Conservation (phyloP, 2,797 vertebrate species). For the Gorsachius magnificus region DNA sequence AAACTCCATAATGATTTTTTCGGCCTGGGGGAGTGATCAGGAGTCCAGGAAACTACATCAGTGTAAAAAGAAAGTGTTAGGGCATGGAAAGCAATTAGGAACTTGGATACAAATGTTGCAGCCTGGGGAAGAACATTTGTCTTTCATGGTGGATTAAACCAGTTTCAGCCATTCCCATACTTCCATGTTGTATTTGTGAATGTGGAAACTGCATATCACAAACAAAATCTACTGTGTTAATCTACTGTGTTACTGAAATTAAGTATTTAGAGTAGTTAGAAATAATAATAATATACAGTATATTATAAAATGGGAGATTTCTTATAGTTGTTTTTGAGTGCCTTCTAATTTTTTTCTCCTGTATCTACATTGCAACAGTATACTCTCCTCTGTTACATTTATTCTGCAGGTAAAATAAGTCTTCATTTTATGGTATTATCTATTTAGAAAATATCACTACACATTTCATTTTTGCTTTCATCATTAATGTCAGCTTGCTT, state of each 20-base stretch:
- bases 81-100: conserved; percentile 57
- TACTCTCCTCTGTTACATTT: not conserved
- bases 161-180: not conserved
- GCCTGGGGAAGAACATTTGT: conserved; percentile 52
- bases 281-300: not conserved
- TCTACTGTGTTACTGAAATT: not conserved
- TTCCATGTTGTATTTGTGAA: not conserved
- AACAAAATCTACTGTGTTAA: not conserved
- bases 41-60: conserved; percentile 44
- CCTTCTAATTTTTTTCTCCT: not conserved
- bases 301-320: not conserved
- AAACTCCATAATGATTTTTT: conserved; percentile 33
- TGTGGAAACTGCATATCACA: not conserved
- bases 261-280: not conserved
- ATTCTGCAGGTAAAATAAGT: not conserved
- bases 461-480: too few species aligned
- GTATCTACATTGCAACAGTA: not conserved
- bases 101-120: conserved; percentile 40
- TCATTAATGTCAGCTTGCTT: conserved; percentile 20
- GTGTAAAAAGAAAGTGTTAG: conserved; percentile 46
- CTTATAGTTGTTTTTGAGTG: not conserved
- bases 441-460: not conserved
- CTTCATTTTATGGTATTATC: not conserved
- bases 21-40: conserved; percentile 4
- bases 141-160: conserved; percentile 23